phyloP scores from a whole-genome alignment of 2,888 invertebrate genomes.

The Habroteleia sp. region DNA sequence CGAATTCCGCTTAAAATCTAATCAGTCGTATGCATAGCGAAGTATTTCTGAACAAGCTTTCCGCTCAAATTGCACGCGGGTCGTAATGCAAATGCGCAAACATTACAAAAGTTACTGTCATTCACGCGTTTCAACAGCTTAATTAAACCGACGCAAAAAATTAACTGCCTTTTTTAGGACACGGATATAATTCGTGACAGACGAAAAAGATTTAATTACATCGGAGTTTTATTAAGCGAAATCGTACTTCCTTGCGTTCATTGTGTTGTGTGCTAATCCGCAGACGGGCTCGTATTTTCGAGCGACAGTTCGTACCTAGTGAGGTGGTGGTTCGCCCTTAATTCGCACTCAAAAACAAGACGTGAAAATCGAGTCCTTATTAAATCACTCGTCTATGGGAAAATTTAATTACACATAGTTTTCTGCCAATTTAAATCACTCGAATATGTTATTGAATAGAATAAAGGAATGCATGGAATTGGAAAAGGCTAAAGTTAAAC shows the following conservation, averaged over 20 bases:
- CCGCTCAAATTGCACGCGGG: background rate
- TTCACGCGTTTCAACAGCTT: constrained; percentile 44
- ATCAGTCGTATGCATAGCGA: constrained; percentile 13
- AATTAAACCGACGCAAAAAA: constrained; percentile 57
- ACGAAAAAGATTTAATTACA: constrained; percentile 62
- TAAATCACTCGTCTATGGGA: constrained; percentile 39
- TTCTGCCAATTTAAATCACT: constrained; percentile 15
- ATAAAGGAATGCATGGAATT: constrained; percentile 1
- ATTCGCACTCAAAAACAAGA: constrained; percentile 38
- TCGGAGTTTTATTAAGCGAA: constrained; percentile 55
- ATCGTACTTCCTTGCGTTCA: constrained; percentile 34
- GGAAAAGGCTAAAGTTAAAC: background rate
- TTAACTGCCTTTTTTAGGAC: constrained; percentile 43
- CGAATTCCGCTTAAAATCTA: constrained; percentile 5
- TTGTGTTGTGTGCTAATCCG: constrained; percentile 51
- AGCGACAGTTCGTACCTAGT: constrained; percentile 22
- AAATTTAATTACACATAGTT: constrained; percentile 20
- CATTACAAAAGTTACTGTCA: constrained; percentile 38
- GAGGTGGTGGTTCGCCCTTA: constrained; percentile 27
- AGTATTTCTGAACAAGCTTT: constrained; percentile 13
- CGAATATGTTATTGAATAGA: constrained; percentile 18
- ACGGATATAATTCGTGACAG: constrained; percentile 47
- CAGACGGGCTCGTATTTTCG: constrained; percentile 31
- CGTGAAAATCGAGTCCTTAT: constrained; percentile 32
- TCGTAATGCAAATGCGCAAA: constrained; percentile 13